Conservation (phyloP, 2,888 invertebrate species). For the Troides oblongomaculatus region DNA sequence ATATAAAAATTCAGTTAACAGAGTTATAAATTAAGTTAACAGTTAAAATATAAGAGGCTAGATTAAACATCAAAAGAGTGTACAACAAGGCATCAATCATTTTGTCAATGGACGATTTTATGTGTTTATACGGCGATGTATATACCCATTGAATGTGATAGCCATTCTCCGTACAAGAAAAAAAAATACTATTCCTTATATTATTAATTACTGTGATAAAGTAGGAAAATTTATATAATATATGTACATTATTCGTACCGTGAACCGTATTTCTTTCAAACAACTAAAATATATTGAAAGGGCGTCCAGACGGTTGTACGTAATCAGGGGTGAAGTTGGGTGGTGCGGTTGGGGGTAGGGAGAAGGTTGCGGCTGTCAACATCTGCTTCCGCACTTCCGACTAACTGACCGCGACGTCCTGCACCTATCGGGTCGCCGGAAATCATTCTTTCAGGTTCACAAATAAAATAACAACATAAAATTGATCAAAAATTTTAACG, state of each 20-base stretch:
- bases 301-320: constrained; percentile 42
- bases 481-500: neutral
- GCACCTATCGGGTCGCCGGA: constrained; percentile 44
- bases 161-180: too few species aligned
- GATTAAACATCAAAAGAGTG: too few species aligned
- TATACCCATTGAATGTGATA: too few species aligned
- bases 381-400: constrained; percentile 63
- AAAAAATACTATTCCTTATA: too few species aligned
- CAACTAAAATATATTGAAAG: constrained; percentile 47
- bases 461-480: constrained; percentile 1
- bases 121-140: too few species aligned
- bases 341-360: constrained; percentile 29
- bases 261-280: constrained; percentile 32
- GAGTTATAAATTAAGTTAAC: too few species aligned
- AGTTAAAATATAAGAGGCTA: too few species aligned
- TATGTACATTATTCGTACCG: constrained; percentile 1
- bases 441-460: constrained; percentile 17
- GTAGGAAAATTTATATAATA: constrained; percentile 3
- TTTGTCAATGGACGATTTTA: too few species aligned
- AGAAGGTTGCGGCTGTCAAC: constrained; percentile 51
- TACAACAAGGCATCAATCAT: too few species aligned
- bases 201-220: neutral
- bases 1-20: neutral
- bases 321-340: constrained; percentile 42
- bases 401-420: constrained; percentile 58